Evolutionary conservation across 1,140 invertebrate species (phyloP).

Genomic region (Phthorimaea operculella): DNA sequence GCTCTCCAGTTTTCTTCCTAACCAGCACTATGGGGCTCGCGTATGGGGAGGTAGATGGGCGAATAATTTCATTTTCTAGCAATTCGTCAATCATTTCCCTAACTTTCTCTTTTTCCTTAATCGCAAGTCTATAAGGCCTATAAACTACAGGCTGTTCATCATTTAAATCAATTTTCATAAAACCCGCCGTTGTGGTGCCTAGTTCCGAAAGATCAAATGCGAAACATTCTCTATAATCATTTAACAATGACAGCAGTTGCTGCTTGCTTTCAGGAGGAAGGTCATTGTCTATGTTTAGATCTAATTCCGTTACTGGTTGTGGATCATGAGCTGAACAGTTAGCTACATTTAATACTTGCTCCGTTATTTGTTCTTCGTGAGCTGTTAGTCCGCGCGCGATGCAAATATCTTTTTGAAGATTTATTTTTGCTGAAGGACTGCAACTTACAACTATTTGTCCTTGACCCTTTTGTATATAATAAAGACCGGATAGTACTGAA

Average conservation of each 20-base stretch:
- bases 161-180: slow-evolving; percentile 20
- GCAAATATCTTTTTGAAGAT: too few species aligned
- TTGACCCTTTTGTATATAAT: too few species aligned
- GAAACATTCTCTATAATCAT: slow-evolving; percentile 16
- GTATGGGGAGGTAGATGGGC: slow-evolving; percentile 26
- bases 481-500: too few species aligned
- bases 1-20: slow-evolving; percentile 13
- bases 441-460: too few species aligned
- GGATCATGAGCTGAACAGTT: too few species aligned
- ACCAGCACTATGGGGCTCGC: slow-evolving; percentile 13
- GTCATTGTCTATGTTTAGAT: background rate
- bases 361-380: too few species aligned
- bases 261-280: background rate
- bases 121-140: slow-evolving; percentile 13
- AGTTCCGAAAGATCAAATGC: slow-evolving; percentile 17
- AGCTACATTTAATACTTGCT: too few species aligned
- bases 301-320: too few species aligned
- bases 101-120: slow-evolving; percentile 20
- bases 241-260: background rate
- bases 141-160: slow-evolving; percentile 19
- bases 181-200: slow-evolving; percentile 10
- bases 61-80: slow-evolving; percentile 33
- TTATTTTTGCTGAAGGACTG: too few species aligned
- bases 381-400: too few species aligned
- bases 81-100: slow-evolving; percentile 32